phyloP scores from a whole-genome alignment of 1,140 invertebrate species.

The Drosophila erecta region DNA sequence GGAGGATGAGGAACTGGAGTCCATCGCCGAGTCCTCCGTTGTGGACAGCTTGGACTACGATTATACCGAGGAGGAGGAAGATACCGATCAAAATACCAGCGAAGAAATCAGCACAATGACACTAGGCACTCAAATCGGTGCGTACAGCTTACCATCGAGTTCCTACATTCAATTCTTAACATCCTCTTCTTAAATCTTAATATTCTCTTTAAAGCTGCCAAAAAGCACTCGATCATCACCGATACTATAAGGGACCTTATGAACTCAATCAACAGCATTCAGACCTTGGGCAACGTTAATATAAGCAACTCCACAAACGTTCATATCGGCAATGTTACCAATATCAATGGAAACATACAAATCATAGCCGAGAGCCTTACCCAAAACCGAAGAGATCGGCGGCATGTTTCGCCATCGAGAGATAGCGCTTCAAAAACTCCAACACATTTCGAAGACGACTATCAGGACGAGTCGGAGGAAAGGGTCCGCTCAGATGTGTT shows the following conservation, averaged over 20 bases:
- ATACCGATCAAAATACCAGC: constrained; percentile 37
- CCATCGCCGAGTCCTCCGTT: constrained; percentile 70
- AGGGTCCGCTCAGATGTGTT: constrained; percentile 54
- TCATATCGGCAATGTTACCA: constrained; percentile 84
- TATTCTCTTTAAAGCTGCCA: constrained; percentile 4
- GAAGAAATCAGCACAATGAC: constrained; percentile 65
- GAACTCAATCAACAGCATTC: constrained; percentile 76
- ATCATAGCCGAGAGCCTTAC: constrained; percentile 62
- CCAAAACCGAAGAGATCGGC: constrained; percentile 3
- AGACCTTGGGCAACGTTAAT: constrained; percentile 80
- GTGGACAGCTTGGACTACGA: constrained; percentile 74
- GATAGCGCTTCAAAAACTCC: neutral
- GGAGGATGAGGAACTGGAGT: constrained; percentile 62
- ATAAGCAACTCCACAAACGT: constrained; percentile 84
- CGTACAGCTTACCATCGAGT: constrained; percentile 5
- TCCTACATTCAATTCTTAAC: neutral
- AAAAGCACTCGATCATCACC: constrained; percentile 48
- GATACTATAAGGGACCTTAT: constrained; percentile 65
- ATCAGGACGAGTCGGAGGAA: constrained; percentile 60
- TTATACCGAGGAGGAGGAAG: constrained; percentile 63
- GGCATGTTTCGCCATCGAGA: constrained; percentile 29
- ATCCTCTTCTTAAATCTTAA: too few relatives aligned
- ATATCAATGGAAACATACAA: constrained; percentile 85
- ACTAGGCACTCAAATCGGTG: constrained; percentile 56
- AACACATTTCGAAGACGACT: constrained; percentile 1